Conservation (phyloP, 2,113 vertebrate species). For the Carettochelys insculpta region DNA sequence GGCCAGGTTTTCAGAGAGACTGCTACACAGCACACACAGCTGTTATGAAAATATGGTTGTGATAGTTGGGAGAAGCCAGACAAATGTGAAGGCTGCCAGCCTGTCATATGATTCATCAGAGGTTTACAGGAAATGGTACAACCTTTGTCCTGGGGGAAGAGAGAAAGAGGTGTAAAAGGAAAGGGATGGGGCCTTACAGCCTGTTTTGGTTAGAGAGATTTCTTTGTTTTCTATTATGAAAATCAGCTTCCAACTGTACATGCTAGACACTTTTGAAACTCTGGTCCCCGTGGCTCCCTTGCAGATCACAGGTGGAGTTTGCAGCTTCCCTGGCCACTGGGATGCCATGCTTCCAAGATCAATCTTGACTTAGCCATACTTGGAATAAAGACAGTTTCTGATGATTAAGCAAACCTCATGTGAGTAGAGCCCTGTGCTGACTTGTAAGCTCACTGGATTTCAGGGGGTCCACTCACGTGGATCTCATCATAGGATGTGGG, state of each 20-base stretch:
- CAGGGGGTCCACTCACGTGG: background rate
- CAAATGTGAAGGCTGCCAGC: background rate
- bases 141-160: background rate
- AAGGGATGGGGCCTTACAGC: background rate
- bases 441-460: background rate
- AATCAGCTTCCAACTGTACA: background rate
- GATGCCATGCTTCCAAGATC: background rate
- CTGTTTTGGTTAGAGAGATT: background rate
- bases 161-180: background rate
- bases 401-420: background rate
- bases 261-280: background rate
- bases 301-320: background rate
- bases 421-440: background rate
- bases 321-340: fast-evolving
- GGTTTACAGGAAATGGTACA: background rate
- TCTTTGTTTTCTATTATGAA: background rate
- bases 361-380: background rate
- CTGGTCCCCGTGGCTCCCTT: background rate
- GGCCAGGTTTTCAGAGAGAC: background rate
- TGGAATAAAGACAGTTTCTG: background rate
- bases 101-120: background rate
- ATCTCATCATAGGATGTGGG: fast-evolving
- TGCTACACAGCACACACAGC: background rate
- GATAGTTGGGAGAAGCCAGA: background rate
- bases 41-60: background rate